Base-by-base conservation (phyloP, 1,140 invertebrate species). In the Drosophila asahinai region DNA sequence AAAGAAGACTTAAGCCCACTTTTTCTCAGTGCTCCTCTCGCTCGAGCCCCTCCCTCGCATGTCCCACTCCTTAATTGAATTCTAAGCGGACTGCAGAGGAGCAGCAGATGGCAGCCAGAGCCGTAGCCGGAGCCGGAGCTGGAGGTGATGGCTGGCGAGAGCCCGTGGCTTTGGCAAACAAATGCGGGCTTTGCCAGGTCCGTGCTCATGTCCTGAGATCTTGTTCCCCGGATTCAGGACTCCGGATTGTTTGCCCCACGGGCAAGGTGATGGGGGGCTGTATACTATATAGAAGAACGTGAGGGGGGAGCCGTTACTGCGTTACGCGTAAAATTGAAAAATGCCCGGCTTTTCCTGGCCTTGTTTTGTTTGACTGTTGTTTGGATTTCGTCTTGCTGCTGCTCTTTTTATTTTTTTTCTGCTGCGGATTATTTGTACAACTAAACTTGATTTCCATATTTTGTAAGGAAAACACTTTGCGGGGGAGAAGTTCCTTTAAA, bases 361-460 rank as follows among this genome's bases (percentile, higher is more conserved):
- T 25, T 62, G 42, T 67, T 66, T 54, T 60, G 58, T 49, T 51
- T 33, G 22, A 43, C 33, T 49, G 54, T 72, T 77, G 58, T 78
- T 79, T 55, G 70, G 61, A 43, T 74, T 80, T 43, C 47, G 45
- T 48, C 66, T 65, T 42, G 52, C 61, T 77, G 51, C 36, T 76
- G 51, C 54, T 64, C 27, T 19, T 67, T 59, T 43, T 61, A 40
- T 51, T 47, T 63, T 57, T 38, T 47, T 38, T 22, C 19, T 62
- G 64, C 25, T 63, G 47, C 17, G 70, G 57, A 82, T 83, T 83
- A 80, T 83, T 80, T 83, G 76, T 75, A 79, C 63, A 67, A 77
- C 54, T 77, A 76, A 70, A 79, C 70, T 83, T 75, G 81, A 83
- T 78, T 83, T 83, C 68, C 81, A 83, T 79, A 83, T 76, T 51